Percentiles rank a stretch among this genome's conserved stretches.
Conservation (phyloP, 1,140 invertebrate species). For the Uloborus diversus region DNA sequence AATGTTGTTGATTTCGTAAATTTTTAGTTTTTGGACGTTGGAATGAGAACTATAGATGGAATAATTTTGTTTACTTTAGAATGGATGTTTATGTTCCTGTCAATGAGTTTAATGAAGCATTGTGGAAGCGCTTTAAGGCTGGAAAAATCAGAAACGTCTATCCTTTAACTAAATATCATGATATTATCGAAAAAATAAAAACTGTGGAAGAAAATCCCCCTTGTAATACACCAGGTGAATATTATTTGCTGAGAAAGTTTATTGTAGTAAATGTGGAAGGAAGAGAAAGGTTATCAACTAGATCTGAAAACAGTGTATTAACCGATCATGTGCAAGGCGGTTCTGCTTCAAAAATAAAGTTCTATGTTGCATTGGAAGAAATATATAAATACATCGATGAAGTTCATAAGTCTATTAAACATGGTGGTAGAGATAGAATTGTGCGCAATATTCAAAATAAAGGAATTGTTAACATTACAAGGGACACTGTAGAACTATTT, state of each 20-base stretch:
- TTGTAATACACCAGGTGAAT: conserved; percentile 42
- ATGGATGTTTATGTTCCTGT: conserved; percentile 21
- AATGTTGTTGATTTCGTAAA: too few relatives aligned
- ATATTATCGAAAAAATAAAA: conserved; percentile 51
- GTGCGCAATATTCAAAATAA: conserved; percentile 33
- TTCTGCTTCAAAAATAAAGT: background rate
- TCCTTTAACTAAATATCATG: conserved; percentile 37
- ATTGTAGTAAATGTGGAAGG: conserved; percentile 32
- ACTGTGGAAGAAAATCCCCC: conserved; percentile 36
- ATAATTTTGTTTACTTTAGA: too few relatives aligned
- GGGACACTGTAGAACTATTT: conserved; percentile 42
- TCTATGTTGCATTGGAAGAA: conserved; percentile 47
- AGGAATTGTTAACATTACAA: conserved; percentile 39
- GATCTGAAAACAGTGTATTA: conserved; percentile 17
- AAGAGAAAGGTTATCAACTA: conserved; percentile 35
- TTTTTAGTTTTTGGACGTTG: too few relatives aligned
- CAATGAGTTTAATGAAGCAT: conserved; percentile 41
- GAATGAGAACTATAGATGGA: too few relatives aligned
- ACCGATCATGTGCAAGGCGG: conserved; percentile 1
- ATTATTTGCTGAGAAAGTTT: conserved; percentile 45
- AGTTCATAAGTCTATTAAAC: conserved; percentile 36
- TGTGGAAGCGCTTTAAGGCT: conserved; percentile 33
- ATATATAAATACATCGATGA: conserved; percentile 38
- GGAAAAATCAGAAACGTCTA: conserved; percentile 52
- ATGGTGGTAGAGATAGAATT: conserved; percentile 38